These are phyloP conservation scores for Morinoia aosen DNA, from an alignment of 2,888 invertebrate genomes.

Conservation along the genomic window DNA sequence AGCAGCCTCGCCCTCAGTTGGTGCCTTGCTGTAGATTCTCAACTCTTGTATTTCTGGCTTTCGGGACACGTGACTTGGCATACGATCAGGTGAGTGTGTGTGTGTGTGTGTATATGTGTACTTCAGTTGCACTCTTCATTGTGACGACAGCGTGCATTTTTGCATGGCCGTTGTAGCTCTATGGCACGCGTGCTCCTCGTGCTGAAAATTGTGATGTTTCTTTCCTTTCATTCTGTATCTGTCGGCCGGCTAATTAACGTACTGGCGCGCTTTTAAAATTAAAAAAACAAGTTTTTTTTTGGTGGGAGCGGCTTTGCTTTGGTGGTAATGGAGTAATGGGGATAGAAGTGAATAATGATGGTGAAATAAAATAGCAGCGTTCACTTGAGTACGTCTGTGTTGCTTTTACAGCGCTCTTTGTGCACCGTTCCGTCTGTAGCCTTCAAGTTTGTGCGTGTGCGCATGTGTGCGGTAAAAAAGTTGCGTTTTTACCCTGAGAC, in stretches of 20 bases:
- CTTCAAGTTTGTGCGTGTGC: neutral
- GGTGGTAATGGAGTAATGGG: neutral
- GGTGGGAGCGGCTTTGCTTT: neutral
- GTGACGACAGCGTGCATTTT: neutral
- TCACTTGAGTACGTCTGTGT: neutral
- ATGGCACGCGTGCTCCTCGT: neutral
- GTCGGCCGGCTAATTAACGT: neutral
- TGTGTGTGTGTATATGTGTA: neutral
- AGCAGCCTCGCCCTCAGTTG: neutral
- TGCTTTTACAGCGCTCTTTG: neutral
- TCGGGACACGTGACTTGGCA: neutral
- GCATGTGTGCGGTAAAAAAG: neutral
- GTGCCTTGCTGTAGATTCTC: neutral
- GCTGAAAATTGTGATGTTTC: neutral
- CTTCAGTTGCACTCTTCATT: neutral
- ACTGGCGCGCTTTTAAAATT: neutral
- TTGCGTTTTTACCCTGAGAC: neutral
- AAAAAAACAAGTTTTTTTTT: neutral
- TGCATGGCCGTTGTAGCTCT: neutral
- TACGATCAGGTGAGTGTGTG: neutral
- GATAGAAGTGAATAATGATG: neutral
- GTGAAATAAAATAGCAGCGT: neutral
- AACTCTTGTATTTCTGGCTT: neutral
- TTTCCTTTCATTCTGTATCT: neutral
- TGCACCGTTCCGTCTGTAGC: neutral